Evolutionary conservation across 2,113 vertebrate genomes (phyloP), one percentile per base, ranked within the genome.

Genomic region (Zingel zingel): DNA sequence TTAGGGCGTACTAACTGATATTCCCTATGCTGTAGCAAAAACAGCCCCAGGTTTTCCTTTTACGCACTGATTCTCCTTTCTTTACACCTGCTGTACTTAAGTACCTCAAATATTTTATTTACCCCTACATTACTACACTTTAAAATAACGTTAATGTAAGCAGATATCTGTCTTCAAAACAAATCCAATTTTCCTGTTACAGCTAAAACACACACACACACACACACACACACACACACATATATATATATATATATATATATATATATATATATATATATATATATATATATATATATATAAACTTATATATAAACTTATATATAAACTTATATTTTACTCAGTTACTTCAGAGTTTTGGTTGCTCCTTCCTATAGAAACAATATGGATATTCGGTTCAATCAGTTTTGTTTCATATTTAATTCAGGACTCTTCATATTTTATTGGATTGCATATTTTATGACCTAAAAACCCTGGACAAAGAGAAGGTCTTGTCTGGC

Each of bases 381-480:
- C 61, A 57, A 13, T 11, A 18, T 54, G 45, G 33, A 3, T 11
- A 47, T 6, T 54, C 15, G 50, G 33, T 85, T 77, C 81, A 78
- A 70, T 91, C 71, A 61, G 66, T 86, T 88, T 83, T 62, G 84
- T 90, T 87, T 88, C 88, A 93, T 94, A 23, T 93, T 93, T 93
- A 89, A 92, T 94, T 90, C 89, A 93, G 66, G 11, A 5, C 27
- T 72, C 70, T 93, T 73, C 82, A 90, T 92, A 87, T 92, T 94
- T 93, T 84, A 93, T 89, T 58, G 12, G 47, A 72, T 51, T 93
- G 30, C 83, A 94, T 94, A 84, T 94, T 94, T 92, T 23, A 94
- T 94, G 87, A 88, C 1, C 61, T n/a, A 2, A 81, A 91, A 92
- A 62, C 23, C 80, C 7, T 23, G 85, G 86, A 89, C 87, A 92